A percentile compares a stretch with the other conserved stretches of the same genome.
Conservation (phyloP, 2,113 vertebrate genomes). For the Ophthalmolycus amberensis region DNA sequence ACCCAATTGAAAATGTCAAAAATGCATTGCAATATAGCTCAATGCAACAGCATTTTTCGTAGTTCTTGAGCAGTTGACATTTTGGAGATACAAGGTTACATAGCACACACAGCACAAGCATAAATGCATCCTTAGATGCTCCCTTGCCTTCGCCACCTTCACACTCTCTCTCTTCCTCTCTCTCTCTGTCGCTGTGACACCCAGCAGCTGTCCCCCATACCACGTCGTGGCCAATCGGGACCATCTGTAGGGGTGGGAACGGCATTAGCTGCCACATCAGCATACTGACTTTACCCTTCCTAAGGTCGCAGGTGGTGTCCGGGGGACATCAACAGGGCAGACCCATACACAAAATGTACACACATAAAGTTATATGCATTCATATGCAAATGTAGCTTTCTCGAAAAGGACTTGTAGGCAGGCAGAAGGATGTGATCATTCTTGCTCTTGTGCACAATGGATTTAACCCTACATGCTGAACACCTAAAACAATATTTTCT, state of each 20-base stretch:
- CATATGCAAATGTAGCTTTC: conserved; percentile 10
- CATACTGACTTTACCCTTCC: conserved; percentile 50
- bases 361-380: conserved; percentile 19
- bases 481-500: neutral
- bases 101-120: conserved; percentile 10
- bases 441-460: neutral
- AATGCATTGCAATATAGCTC: neutral
- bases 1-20: neutral
- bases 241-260: conserved; percentile 59
- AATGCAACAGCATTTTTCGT: neutral
- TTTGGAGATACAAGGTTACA: neutral
- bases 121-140: conserved; percentile 9
- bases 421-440: neutral
- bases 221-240: conserved; percentile 33
- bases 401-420: neutral
- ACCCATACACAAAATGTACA: conserved; percentile 17
- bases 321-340: conserved; percentile 32
- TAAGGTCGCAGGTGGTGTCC: conserved; percentile 59
- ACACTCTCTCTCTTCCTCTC: neutral
- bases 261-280: conserved; percentile 58
- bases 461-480: conserved; percentile 9
- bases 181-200: conserved; percentile 30
- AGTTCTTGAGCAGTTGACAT: neutral
- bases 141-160: neutral
- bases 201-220: conserved; percentile 52